Evolutionary conservation across 2,888 invertebrate species (phyloP).

Genomic region (Netelia melanura): DNA sequence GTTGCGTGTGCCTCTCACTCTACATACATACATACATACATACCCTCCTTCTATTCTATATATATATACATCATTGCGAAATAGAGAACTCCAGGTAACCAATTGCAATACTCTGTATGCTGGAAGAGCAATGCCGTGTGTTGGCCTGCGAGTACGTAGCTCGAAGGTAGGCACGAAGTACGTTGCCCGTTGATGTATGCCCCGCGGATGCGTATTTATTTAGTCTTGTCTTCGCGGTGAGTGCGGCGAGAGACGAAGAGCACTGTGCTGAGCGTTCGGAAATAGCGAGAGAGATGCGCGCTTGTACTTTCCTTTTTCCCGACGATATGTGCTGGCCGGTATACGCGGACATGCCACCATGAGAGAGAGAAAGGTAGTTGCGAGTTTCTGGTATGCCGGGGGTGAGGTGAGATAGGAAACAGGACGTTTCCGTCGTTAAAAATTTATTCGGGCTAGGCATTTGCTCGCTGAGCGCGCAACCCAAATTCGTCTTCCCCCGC

Average conservation of each 20-base stretch:
- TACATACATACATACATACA: not conserved
- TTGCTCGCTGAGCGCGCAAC: conserved; percentile 57
- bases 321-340: conserved; percentile 30
- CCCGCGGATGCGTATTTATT: conserved; percentile 68
- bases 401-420: conserved; percentile 22
- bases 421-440: conserved; percentile 58
- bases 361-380: conserved; percentile 10
- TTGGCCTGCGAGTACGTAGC: conserved; percentile 29
- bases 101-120: conserved; percentile 74
- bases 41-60: not conserved
- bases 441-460: conserved; percentile 61
- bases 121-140: conserved; percentile 45
- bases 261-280: not conserved
- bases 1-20: conserved; percentile 50
- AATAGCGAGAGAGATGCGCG: not conserved
- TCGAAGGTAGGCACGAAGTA: conserved; percentile 68
- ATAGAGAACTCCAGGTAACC: conserved; percentile 58
- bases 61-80: not conserved
- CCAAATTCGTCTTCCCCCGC: conserved; percentile 64
- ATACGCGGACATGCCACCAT: conserved; percentile 12
- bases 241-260: conserved; percentile 45
- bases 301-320: not conserved
- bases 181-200: conserved; percentile 68
- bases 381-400: conserved; percentile 18
- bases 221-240: conserved; percentile 67